phyloP scores from a whole-genome alignment of 2,888 invertebrate species.

The Drosophila hamatofila region DNA sequence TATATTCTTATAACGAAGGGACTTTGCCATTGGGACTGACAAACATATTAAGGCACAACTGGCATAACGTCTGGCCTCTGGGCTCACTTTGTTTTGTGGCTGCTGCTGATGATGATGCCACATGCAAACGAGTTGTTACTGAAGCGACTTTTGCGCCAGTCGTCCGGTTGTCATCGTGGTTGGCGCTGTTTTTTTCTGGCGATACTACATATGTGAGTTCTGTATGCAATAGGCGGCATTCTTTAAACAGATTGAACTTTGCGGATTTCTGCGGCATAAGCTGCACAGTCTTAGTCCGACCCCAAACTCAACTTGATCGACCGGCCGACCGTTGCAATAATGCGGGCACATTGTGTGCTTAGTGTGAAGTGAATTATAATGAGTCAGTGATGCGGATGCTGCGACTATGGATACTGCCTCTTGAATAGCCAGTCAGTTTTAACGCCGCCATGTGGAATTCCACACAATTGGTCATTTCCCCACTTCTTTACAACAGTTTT shows the following conservation, averaged over 20 bases:
- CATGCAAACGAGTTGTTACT: constrained; percentile 65
- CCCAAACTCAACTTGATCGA: constrained; percentile 32
- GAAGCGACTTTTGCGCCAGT: constrained; percentile 33
- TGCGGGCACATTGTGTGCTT: constrained; percentile 64
- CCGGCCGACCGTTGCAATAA: constrained; percentile 46
- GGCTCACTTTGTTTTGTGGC: constrained; percentile 34
- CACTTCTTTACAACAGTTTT: constrained; percentile 34
- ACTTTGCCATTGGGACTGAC: constrained; percentile 8
- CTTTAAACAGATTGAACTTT: constrained; percentile 60
- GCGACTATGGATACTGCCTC: constrained; percentile 21
- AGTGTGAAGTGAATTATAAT: constrained; percentile 70
- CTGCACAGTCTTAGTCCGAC: constrained; percentile 23
- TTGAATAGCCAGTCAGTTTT: constrained; percentile 43
- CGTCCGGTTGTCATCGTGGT: constrained; percentile 37
- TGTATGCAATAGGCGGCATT: constrained; percentile 52
- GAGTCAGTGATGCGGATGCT: constrained; percentile 41
- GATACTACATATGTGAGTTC: constrained; percentile 42
- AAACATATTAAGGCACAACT: constrained; percentile 36
- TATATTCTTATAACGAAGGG: constrained; percentile 9
- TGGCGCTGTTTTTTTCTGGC: constrained; percentile 29
- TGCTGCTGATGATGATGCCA: constrained; percentile 52
- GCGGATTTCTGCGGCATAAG: constrained; percentile 45
- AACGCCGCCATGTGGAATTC: constrained; percentile 65
- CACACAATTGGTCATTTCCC: constrained; percentile 63
- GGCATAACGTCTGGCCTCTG: constrained; percentile 42